Evolutionary conservation across 2,113 vertebrate species (phyloP), one percentile per base, ranked within the genome.

Genomic region (Chlamydotis undulata): DNA sequence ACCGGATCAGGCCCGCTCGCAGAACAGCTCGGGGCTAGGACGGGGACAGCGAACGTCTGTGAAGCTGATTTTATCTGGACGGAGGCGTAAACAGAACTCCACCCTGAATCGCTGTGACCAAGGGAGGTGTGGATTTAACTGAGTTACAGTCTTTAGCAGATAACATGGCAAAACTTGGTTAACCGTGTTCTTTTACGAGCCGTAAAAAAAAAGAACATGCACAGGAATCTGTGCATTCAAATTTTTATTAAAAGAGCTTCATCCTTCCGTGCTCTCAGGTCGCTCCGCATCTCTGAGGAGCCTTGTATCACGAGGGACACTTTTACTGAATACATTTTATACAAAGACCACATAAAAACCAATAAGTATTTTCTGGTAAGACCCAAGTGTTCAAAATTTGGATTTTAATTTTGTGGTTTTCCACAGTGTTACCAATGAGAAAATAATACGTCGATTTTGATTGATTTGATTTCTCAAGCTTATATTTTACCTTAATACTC

Each of bases 141-240:
- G 47, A 12, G 8, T 28, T 6, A 22, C 19, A 14, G 11, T 4
- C 35, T 50, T 33, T 2, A 12, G 14, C 59, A 24, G 35, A 19
- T 14, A 13, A 13, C 1, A 1, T 1, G 24, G 41, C 25, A n/a
- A 43, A 33, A 9, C 9, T 4, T 9, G 47, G 15, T 11, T n/a
- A 22, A 35, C 14, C 22, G 0, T 3, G 3, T 16, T 16, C 21
- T 29, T 60, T 28, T 26, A 14, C 0, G 1, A 7, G n/a, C n/a
- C 57, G 0, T 19, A 45, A 4, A 17, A 29, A 41, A 41, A 28
- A 50, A 29, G 35, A 43, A 23, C 0, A 13, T 39, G 56, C 26
- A 2, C 19, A 23, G 56, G n/a, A 75, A 25, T 19, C 21, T 0
- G 16, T 5, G 39, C 25, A n/a, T n/a, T 60, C 35, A 50, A 19